A percentile compares a stretch with the other conserved stretches of the same genome.
These are phyloP conservation scores for Bergia puertoricense DNA, from an alignment of 92 coral and sea anemone genomes.

Conservation along the genomic window DNA sequence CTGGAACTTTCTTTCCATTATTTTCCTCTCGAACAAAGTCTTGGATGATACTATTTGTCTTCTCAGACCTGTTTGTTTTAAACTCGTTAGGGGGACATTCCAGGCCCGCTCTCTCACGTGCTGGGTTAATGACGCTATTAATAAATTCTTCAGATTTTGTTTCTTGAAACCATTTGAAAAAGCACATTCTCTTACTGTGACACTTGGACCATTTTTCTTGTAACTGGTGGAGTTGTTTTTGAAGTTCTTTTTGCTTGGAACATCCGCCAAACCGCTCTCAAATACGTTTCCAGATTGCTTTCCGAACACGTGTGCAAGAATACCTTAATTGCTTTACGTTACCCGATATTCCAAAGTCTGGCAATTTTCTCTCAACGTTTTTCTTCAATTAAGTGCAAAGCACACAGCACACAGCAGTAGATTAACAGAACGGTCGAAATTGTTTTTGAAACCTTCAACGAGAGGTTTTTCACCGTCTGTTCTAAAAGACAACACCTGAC, in stretches of 20 bases:
- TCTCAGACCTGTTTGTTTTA: constrained; percentile 58
- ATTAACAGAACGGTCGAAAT: constrained; percentile 37
- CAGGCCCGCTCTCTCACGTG: constrained; percentile 55
- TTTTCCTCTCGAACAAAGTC: constrained; percentile 32
- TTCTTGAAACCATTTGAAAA: constrained; percentile 26
- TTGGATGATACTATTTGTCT: constrained; percentile 48
- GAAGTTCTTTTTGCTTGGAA: constrained; percentile 3
- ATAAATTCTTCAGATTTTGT: constrained; percentile 18
- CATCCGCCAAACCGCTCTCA: constrained; percentile 46
- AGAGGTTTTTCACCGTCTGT: constrained; percentile 39
- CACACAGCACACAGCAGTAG: constrained; percentile 21
- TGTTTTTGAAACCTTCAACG: constrained; percentile 18
- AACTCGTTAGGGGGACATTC: constrained; percentile 54
- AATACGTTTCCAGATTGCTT: constrained; percentile 34
- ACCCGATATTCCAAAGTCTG: constrained; percentile 39
- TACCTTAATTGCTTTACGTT: neutral
- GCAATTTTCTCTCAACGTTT: constrained; percentile 37
- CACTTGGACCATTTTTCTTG: constrained; percentile 34
- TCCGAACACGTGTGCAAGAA: constrained; percentile 39
- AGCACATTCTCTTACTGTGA: constrained; percentile 26
- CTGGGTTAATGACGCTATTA: constrained; percentile 48
- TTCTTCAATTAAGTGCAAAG: constrained; percentile 1
- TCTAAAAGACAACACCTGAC: constrained; percentile 29
- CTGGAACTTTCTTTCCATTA: constrained; percentile 1
- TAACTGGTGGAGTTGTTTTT: neutral